Base-by-base conservation (phyloP, 2,113 vertebrate species). In the Otolemur garnettii region DNA sequence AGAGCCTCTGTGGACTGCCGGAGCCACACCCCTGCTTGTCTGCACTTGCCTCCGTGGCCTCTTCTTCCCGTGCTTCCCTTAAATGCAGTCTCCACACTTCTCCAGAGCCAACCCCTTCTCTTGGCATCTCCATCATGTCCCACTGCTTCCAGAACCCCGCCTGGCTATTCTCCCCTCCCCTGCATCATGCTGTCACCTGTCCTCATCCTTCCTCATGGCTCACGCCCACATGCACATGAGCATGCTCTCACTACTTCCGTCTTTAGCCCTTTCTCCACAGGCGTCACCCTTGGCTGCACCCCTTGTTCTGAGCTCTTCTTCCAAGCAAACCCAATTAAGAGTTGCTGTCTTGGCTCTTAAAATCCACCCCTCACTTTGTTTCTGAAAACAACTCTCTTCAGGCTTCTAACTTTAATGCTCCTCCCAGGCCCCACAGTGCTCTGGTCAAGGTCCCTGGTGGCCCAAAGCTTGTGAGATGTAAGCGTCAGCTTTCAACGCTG, bases 221-320 rank as follows among this genome's bases (percentile, higher is more conserved):
- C 45, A 50, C 7, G 8, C 45, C 45, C 45, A 8, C 45, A 9
- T 50, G 45, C 45, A 50, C 45, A 8, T 50, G 45, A 50, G 8
- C 45, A 0, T 7, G 24, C 33, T 3, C 57, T 11, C 11, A 33
- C 50, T 11, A 4, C 55, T 22, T n/a, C 53, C 14, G 0, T 8
- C 15, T 3, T 18, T 0, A 22, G 10, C 10, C 12, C 33, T 4
- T 15, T 15, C 30, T 1, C 1, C 13, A 1, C 11, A 60, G 15
- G 28, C 68, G 6, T 1, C 33, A 59, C 12, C 0, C 69, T 62
- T 17, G 0, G 57, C 62, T 30, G 4, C 42, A 1, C 17, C 69
- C 26, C 12, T 4, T 0, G 15, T 55, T 9, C 50, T 26, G 4
- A 19, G 60, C 22, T 59, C 22, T 33, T 64, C 53, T 53, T 28